These are phyloP conservation scores for Gouania willdenowi DNA, from an alignment of 2,797 vertebrate species.

Conservation along the genomic window DNA sequence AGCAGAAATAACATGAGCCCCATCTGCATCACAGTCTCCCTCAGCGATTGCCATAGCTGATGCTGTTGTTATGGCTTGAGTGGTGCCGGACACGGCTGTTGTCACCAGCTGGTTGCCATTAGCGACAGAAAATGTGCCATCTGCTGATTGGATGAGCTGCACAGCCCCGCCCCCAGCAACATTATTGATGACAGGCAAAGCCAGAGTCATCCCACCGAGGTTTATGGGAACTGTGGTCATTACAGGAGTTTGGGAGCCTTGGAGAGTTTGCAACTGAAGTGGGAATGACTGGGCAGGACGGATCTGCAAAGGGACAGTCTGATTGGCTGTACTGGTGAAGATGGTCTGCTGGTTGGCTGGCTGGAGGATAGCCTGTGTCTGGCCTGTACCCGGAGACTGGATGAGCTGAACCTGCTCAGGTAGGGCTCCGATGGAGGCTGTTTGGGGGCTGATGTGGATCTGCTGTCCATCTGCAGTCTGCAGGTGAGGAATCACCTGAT, in stretches of 20 bases:
- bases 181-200: conserved; percentile 93
- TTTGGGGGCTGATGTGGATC: conserved; percentile 88
- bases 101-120: conserved; percentile 89
- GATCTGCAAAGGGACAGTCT: conserved; percentile 93
- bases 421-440: conserved; percentile 76
- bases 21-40: conserved; percentile 80
- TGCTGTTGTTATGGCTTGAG: conserved; percentile 75
- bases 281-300: conserved; percentile 93
- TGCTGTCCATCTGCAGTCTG: conserved; percentile 95
- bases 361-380: conserved; percentile 84
- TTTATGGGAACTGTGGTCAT: conserved; percentile 97
- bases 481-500: conserved; percentile 97
- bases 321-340: conserved; percentile 87
- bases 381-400: conserved; percentile 82
- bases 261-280: conserved; percentile 91
- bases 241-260: conserved; percentile 89
- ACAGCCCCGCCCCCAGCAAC: conserved; percentile 83
- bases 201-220: conserved; percentile 93
- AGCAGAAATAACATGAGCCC: conserved; percentile 78
- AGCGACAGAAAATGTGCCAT: conserved; percentile 86
- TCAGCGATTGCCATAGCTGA: conserved; percentile 70
- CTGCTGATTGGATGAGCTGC: conserved; percentile 86
- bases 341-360: conserved; percentile 77
- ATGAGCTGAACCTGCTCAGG: conserved; percentile 96
- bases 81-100: conserved; percentile 79